Conservation (phyloP, 2,888 invertebrate species). For the Operophtera brumata region DNA sequence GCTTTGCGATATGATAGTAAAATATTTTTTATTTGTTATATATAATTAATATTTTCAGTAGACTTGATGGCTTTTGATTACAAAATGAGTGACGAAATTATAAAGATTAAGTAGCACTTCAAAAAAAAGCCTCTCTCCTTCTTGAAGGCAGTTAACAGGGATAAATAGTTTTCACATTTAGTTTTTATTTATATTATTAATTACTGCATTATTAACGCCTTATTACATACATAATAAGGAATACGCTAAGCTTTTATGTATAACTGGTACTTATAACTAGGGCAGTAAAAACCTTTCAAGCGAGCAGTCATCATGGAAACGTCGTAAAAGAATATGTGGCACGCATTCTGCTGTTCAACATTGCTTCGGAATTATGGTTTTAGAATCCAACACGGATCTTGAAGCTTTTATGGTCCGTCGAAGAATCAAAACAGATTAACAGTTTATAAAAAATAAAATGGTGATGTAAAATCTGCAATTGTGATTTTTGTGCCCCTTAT, state of each 20-base stretch:
- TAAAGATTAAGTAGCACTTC: too few relatives aligned
- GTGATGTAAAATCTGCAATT: neutral
- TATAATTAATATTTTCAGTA: too few relatives aligned
- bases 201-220: too few relatives aligned
- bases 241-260: constrained; percentile 21
- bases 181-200: too few relatives aligned
- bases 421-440: constrained; percentile 40
- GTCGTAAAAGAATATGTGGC: constrained; percentile 7
- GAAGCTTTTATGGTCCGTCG: constrained; percentile 33
- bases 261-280: constrained; percentile 27
- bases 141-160: too few relatives aligned
- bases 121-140: too few relatives aligned
- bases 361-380: constrained; percentile 12
- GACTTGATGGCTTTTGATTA: too few relatives aligned
- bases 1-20: too few relatives aligned
- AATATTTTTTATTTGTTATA: too few relatives aligned
- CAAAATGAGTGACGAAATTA: too few relatives aligned
- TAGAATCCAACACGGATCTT: constrained; percentile 13
- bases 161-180: too few relatives aligned
- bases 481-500: neutral
- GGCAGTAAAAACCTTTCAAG: constrained; percentile 52
- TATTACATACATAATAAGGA: constrained; percentile 3
- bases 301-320: constrained; percentile 54
- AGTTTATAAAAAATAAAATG: constrained; percentile 8
- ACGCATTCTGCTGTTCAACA: constrained; percentile 21